Conservation (phyloP, 2,797 vertebrate species). For the Notolabrus celidotus region DNA sequence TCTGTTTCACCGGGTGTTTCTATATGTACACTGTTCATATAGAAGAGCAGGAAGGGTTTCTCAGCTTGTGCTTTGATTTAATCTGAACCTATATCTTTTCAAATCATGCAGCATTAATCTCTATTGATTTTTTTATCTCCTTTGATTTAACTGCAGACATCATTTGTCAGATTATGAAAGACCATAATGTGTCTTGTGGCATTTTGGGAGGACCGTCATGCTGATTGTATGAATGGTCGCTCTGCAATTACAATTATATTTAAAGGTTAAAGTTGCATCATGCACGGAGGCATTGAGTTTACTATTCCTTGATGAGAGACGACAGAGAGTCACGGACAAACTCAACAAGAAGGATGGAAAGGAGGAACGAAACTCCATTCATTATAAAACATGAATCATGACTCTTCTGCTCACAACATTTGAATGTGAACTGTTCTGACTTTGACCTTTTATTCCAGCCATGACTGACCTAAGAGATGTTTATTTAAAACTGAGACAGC, state of each 20-base stretch:
- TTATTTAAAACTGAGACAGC: slow-evolving; percentile 26
- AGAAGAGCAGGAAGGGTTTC: background rate
- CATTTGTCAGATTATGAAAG: background rate
- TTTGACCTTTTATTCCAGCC: slow-evolving; percentile 24
- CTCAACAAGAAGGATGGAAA: background rate
- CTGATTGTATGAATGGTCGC: background rate
- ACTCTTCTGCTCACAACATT: too few species aligned
- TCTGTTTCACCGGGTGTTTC: too few species aligned
- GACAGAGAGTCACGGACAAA: background rate
- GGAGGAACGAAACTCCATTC: background rate
- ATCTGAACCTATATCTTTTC: background rate
- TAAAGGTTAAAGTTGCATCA: background rate
- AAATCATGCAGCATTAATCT: too few species aligned
- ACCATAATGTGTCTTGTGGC: background rate
- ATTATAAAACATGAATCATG: too few species aligned
- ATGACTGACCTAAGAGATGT: slow-evolving; percentile 15
- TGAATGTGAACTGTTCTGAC: background rate
- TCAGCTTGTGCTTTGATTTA: background rate
- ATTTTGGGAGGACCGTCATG: background rate
- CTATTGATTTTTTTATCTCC: background rate
- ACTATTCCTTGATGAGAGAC: background rate
- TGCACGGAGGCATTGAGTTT: background rate
- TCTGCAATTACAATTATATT: background rate
- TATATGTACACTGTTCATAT: too few species aligned
- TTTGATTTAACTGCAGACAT: background rate